Percentiles rank a stretch among this genome's conserved stretches.
These are phyloP conservation scores for Syndactyla subalaris DNA, from an alignment of 2,797 vertebrate genomes.

Conservation along the genomic window DNA sequence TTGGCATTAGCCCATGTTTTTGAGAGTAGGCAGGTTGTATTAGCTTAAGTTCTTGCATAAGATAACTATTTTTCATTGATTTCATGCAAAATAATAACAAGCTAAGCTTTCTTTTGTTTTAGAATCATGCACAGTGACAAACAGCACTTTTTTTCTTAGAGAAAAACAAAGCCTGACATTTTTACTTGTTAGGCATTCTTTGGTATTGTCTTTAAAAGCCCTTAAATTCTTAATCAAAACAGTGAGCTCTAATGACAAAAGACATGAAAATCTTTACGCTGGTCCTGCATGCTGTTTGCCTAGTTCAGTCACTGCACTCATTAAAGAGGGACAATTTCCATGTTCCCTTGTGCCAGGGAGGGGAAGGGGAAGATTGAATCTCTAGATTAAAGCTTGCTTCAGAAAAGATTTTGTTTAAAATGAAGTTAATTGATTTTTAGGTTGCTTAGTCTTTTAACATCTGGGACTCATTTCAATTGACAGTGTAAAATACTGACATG, in stretches of 20 bases:
- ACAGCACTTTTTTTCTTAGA: neutral
- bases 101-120: neutral
- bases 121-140: neutral
- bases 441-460: constrained; percentile 35
- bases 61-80: neutral
- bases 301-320: neutral
- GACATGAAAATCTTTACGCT: neutral
- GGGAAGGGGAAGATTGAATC: neutral
- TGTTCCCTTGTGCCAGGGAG: neutral
- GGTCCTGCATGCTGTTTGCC: neutral
- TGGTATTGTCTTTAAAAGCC: neutral
- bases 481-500: constrained; percentile 15
- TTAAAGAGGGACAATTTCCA: neutral
- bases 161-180: neutral
- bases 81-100: neutral
- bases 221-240: neutral
- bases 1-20: neutral
- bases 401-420: constrained; percentile 17
- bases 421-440: neutral
- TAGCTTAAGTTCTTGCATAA: neutral
- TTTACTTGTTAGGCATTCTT: neutral
- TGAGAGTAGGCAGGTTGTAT: neutral
- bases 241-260: neutral
- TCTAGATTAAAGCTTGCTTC: neutral
- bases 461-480: constrained; percentile 16